Evolutionary conservation across 2,797 vertebrate species (phyloP).

Genomic region (Calcarius lapponicus): DNA sequence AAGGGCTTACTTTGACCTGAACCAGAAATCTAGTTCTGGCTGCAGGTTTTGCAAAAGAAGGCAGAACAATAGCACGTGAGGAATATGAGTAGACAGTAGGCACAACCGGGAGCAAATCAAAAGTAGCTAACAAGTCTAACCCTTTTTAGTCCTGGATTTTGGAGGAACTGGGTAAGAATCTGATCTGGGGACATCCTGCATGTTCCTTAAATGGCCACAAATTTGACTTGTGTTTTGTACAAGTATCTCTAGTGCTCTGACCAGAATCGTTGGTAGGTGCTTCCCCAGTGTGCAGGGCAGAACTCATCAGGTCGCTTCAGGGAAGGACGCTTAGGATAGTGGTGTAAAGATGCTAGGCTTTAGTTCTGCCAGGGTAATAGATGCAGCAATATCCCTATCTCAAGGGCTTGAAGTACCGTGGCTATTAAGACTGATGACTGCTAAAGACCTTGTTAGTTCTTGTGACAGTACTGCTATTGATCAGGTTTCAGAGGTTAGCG

Average conservation of each 20-base stretch:
- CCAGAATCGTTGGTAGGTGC: background rate
- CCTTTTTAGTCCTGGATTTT: background rate
- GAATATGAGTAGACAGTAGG: background rate
- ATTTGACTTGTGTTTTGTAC: background rate
- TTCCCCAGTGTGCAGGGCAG: background rate
- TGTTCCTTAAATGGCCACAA: background rate
- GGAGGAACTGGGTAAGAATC: background rate
- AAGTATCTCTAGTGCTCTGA: background rate
- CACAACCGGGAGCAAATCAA: background rate
- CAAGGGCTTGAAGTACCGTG: background rate
- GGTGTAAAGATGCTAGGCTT: background rate
- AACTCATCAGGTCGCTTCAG: background rate
- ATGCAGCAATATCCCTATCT: background rate
- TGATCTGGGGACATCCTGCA: background rate
- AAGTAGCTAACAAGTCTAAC: background rate
- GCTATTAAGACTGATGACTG: background rate
- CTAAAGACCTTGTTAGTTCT: background rate
- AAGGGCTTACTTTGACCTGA: background rate
- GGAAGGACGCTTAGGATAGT: background rate
- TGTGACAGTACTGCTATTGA: background rate
- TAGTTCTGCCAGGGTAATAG: background rate
- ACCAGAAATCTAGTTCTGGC: background rate
- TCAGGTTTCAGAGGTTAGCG: slow-evolving; percentile 2
- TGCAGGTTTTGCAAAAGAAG: background rate
- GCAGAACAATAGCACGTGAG: background rate